phyloP scores from a whole-genome alignment of 2,888 invertebrate species.

The Drosophila ezoana region DNA sequence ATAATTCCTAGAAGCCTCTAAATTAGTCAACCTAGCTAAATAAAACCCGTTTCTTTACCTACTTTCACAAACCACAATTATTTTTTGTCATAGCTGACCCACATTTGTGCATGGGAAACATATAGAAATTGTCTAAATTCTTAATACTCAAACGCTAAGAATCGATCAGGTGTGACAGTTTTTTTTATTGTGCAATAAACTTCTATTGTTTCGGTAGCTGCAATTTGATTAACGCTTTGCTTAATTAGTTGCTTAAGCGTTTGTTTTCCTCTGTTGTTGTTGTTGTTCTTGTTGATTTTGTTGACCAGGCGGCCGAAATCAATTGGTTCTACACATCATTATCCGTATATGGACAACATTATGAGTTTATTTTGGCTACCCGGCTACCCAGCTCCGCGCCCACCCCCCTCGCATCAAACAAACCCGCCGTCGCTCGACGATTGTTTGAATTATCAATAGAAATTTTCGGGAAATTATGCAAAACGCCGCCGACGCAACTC shows the following conservation, averaged over 20 bases:
- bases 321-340: constrained; percentile 38
- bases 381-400: not conserved
- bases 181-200: not conserved
- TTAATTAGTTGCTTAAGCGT: constrained; percentile 35
- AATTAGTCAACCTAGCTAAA: not conserved
- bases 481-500: constrained; percentile 51
- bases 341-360: constrained; percentile 22
- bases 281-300: constrained; percentile 13
- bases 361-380: constrained; percentile 16
- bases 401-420: constrained; percentile 29
- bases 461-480: constrained; percentile 75
- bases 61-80: constrained; percentile 2
- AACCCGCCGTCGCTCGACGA: constrained; percentile 35
- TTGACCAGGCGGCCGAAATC: constrained; percentile 27
- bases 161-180: constrained; percentile 19
- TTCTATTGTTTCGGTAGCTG: constrained; percentile 16
- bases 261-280: constrained; percentile 12
- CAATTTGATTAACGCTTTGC: constrained; percentile 27
- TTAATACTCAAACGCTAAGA: not conserved
- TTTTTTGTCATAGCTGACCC: constrained; percentile 2
- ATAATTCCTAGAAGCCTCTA: not conserved
- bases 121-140: not conserved
- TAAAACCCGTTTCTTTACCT: not conserved
- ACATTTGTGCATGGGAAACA: not conserved
- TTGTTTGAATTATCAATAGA: constrained; percentile 69